Base-by-base conservation (phyloP, 2,797 vertebrate species). In the Gambusia yucatana region DNA sequence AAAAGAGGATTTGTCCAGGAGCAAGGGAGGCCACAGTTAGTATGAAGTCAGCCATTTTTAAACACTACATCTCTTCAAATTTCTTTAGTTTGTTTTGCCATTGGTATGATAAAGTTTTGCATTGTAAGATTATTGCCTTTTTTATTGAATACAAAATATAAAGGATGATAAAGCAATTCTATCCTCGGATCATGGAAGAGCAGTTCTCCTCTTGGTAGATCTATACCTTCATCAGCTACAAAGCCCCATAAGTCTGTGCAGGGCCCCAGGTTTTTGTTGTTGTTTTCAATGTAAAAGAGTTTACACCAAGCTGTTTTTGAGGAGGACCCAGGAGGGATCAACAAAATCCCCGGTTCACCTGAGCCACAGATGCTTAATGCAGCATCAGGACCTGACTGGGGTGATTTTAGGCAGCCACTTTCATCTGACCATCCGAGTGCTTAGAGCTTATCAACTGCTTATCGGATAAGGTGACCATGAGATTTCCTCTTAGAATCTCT, bases 161-260 rank as follows among this genome's bases (percentile, higher is more conserved):
- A 69, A 55, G 28, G 33, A 30, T 39, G 16, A 41, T n/a, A 39
- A 47, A 63, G 13, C 25, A 77, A 71, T 47, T 7, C 52, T 20
- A 22, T 67, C 67, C 72, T 84, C 41, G 65, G 67, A 81, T 75
- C 55, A 75, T 79, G 50, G 76, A 55, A 72, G 57, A 77, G 16
- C 13, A 79, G n/a, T 43, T 78, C 36, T 36, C 30, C 20, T 44
- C 20, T 0, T 36, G 57, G 5, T 75, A 11, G 52, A 61, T 36
- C 41, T 22, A 20, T 30, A 36, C 16, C 6, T 36, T 17, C 30
- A 25, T 61, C 44, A 73, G 48, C 28, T 30, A 61, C 41, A 77
- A 33, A 52, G 57, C 72, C 33, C 61, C 14, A 6, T 30, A 73
- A 43, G n/a, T 61, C 7, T 36, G 25, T 77, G 76, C 48, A 77